A percentile compares a stretch with the other conserved stretches of the same genome.
These are phyloP conservation scores for Heliopora coerulea DNA, from an alignment of 92 coral and sea anemone genomes.

Conservation along the genomic window DNA sequence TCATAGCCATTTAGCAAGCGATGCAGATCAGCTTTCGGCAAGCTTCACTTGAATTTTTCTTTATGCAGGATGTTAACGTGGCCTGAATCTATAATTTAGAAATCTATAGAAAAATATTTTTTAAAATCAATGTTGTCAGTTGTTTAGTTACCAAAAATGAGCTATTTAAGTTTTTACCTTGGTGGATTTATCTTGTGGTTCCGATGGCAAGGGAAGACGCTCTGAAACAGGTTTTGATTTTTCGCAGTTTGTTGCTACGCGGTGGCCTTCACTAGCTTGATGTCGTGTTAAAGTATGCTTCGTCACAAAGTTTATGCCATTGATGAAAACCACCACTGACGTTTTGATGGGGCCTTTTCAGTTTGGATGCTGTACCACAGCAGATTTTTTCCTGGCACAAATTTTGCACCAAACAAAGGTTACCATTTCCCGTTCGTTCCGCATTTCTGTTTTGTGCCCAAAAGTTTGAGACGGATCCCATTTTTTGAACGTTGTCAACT, in stretches of 20 bases:
- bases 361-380: no score
- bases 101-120: neutral
- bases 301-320: slow-evolving; percentile 24
- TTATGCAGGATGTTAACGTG: neutral
- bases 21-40: slow-evolving; percentile 7
- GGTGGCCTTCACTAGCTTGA: slow-evolving; percentile 28
- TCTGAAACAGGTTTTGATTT: slow-evolving; percentile 1
- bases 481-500: slow-evolving; percentile 24
- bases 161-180: neutral
- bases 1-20: neutral
- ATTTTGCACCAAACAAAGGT: no score
- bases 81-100: neutral
- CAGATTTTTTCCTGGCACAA: no score
- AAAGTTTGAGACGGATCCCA: slow-evolving; percentile 9
- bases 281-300: slow-evolving; percentile 27
- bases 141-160: neutral
- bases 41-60: neutral
- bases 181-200: neutral
- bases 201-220: slow-evolving; percentile 2
- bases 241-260: slow-evolving; percentile 6
- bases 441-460: slow-evolving; percentile 15
- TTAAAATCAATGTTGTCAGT: neutral
- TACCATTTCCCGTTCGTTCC: slow-evolving; percentile 27
- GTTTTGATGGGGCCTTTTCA: no score
- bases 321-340: neutral